phyloP scores from a whole-genome alignment of 2,888 invertebrate genomes.

The Diplazon laetatorius region DNA sequence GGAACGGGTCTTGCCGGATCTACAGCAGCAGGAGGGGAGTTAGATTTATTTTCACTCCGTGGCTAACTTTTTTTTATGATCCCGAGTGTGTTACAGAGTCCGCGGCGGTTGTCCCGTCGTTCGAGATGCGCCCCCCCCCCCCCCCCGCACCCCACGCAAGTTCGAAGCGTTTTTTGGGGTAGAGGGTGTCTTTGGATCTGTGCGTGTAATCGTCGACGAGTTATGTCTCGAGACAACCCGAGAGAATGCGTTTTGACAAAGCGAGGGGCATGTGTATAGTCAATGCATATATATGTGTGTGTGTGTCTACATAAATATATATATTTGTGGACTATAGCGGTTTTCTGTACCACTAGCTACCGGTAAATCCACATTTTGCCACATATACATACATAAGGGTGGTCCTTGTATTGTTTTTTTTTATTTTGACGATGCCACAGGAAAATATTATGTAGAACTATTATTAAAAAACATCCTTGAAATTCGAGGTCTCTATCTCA shows the following conservation, averaged over 20 bases:
- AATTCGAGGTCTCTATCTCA: no score
- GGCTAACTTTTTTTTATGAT: constrained; percentile 79
- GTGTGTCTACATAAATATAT: no score
- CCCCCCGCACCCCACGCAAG: no score
- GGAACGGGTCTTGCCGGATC: constrained; percentile 61
- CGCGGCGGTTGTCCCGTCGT: constrained; percentile 56
- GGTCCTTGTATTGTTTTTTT: no score
- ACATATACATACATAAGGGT: no score
- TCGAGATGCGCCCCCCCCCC: no score
- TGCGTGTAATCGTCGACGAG: constrained; percentile 56
- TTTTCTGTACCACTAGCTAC: constrained; percentile 33
- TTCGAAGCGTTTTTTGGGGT: background rate
- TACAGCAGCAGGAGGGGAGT: constrained; percentile 70
- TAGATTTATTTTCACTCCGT: constrained; percentile 82
- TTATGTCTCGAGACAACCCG: constrained; percentile 35
- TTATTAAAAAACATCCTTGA: no score
- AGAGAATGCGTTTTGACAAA: constrained; percentile 38
- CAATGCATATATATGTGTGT: no score
- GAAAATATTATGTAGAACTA: no score
- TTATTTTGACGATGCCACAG: no score
- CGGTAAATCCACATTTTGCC: constrained; percentile 18
- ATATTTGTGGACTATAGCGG: constrained; percentile 46
- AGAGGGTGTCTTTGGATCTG: constrained; percentile 26
- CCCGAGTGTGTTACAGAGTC: constrained; percentile 74
- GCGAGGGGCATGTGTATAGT: constrained; percentile 51